These are phyloP conservation scores for Halictus ligatus DNA, from an alignment of 2,888 invertebrate species.

Conservation along the genomic window DNA sequence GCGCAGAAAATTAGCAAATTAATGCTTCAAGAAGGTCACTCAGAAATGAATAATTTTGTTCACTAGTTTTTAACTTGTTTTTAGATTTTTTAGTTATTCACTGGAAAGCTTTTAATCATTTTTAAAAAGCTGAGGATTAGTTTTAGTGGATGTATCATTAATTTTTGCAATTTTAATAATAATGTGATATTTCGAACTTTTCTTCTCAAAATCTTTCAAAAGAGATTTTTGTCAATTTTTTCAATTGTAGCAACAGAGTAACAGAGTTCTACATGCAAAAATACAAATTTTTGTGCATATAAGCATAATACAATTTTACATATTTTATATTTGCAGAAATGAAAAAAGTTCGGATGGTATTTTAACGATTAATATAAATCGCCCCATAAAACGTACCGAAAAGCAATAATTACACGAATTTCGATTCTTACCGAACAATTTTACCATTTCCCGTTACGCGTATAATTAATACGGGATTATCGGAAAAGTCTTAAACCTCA, in stretches of 20 bases:
- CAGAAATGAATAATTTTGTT: neutral
- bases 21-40: neutral
- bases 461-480: slow-evolving; percentile 9
- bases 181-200: no score
- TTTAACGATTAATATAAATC: neutral
- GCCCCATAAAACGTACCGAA: neutral
- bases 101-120: no score
- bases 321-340: neutral
- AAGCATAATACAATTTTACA: neutral
- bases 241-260: neutral
- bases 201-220: no score
- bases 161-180: neutral
- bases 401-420: neutral
- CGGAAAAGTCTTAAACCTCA: neutral
- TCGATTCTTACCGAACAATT: neutral
- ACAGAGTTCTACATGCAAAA: neutral
- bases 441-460: neutral
- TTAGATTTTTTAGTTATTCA: no score
- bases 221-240: neutral
- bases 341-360: neutral
- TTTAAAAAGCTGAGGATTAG: no score
- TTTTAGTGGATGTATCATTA: no score
- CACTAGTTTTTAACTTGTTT: neutral
- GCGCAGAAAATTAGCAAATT: neutral
- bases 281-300: neutral